Evolutionary conservation across 2,797 vertebrate species (phyloP).

Genomic region (Rhynchotus rufescens): DNA sequence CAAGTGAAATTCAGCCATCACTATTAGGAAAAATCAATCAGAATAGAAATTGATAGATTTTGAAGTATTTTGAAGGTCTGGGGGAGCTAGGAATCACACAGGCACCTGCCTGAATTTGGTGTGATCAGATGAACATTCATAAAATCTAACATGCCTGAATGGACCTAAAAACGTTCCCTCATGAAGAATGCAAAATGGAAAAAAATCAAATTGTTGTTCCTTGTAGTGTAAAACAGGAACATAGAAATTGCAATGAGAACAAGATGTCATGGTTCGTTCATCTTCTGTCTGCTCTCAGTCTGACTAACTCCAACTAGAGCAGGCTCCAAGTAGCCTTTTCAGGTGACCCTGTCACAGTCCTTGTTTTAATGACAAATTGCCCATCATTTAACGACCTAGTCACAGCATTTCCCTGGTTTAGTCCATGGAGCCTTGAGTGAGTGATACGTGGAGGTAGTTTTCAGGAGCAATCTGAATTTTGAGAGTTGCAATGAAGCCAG

Average conservation of each 20-base stretch:
- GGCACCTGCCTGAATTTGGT: not conserved
- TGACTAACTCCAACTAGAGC: not conserved
- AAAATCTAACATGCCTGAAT: not conserved
- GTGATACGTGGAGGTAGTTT: not conserved
- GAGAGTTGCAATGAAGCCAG: not conserved
- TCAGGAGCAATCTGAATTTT: not conserved
- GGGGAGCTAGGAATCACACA: not conserved
- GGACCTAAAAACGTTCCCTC: not conserved
- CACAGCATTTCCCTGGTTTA: not conserved
- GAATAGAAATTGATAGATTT: conserved; percentile 46
- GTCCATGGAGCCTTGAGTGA: not conserved
- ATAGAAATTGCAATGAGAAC: not conserved
- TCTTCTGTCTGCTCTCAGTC: not conserved
- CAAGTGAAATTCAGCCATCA: conserved; percentile 43
- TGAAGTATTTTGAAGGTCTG: conserved; percentile 30
- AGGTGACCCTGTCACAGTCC: not conserved
- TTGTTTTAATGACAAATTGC: not conserved
- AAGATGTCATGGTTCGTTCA: not conserved
- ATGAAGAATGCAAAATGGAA: not conserved
- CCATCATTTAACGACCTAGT: not conserved
- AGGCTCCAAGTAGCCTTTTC: not conserved
- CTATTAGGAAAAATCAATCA: conserved; percentile 36
- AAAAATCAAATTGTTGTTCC: not conserved
- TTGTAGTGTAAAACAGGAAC: not conserved
- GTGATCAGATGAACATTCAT: not conserved